Evolutionary conservation across 1,140 invertebrate genomes (phyloP).

Genomic region (Heliconius hermathena): DNA sequence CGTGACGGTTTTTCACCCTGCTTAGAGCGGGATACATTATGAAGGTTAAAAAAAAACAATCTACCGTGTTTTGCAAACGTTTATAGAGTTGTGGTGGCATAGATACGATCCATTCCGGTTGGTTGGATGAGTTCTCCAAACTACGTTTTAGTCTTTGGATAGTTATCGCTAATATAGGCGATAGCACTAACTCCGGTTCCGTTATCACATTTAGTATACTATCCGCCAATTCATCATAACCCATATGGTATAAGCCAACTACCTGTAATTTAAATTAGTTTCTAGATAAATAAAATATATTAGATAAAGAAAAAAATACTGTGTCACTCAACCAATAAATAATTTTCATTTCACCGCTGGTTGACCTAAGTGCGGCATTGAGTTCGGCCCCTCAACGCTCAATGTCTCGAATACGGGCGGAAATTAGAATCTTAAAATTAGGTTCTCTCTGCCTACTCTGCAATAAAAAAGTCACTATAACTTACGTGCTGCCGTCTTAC

Average conservation of each 20-base stretch:
- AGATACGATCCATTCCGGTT: constrained; percentile 68
- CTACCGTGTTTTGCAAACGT: constrained; percentile 63
- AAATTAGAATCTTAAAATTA: too few relatives aligned
- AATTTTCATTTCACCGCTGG: too few relatives aligned
- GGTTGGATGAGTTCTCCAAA: constrained; percentile 62
- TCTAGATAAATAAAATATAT: too few relatives aligned
- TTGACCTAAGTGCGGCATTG: too few relatives aligned
- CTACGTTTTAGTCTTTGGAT: constrained; percentile 68
- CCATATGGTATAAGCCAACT: constrained; percentile 64
- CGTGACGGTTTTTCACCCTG: too few relatives aligned
- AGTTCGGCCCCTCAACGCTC: too few relatives aligned
- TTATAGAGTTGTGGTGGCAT: constrained; percentile 70
- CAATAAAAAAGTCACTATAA: not conserved
- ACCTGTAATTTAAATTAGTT: constrained; percentile 48
- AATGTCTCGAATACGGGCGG: too few relatives aligned
- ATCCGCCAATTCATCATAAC: constrained; percentile 63
- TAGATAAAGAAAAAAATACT: too few relatives aligned
- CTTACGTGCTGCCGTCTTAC: constrained; percentile 87
- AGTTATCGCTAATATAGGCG: constrained; percentile 62
- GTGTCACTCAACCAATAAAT: too few relatives aligned
- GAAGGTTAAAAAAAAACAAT: not conserved
- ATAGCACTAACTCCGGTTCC: constrained; percentile 51
- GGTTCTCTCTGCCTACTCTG: too few relatives aligned
- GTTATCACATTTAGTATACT: constrained; percentile 48
- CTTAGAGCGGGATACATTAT: too few relatives aligned